Evolutionary conservation across 2,113 vertebrate species (phyloP).

Genomic region (Pelodiscus sinensis): DNA sequence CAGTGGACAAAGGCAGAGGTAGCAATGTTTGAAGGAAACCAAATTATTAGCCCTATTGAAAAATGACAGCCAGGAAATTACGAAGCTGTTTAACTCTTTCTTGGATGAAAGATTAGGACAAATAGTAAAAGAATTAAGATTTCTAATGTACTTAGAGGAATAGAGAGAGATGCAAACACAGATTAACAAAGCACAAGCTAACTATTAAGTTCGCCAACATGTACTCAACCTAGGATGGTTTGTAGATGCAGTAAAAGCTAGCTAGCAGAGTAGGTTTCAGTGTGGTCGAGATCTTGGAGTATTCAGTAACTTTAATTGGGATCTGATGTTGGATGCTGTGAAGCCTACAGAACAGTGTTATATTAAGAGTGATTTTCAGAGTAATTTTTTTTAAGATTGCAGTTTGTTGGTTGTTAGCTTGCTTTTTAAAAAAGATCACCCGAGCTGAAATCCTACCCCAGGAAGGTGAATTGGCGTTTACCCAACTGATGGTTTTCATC

Average conservation of each 20-base stretch:
- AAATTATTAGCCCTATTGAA: neutral
- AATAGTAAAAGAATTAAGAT: neutral
- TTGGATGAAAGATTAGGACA: neutral
- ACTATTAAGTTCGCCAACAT: neutral
- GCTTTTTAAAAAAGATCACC: accelerated
- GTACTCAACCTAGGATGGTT: neutral
- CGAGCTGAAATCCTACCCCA: accelerated
- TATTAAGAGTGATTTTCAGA: neutral
- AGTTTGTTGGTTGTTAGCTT: neutral
- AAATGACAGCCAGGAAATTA: neutral
- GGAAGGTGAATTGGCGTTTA: accelerated
- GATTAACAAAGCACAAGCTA: neutral
- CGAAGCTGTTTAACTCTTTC: neutral
- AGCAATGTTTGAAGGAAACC: neutral
- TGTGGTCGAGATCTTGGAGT: accelerated
- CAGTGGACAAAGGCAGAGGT: neutral
- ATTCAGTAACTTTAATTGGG: neutral
- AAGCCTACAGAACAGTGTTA: neutral
- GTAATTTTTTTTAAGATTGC: neutral
- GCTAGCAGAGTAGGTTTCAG: neutral
- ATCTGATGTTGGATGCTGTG: neutral
- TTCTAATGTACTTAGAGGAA: neutral
- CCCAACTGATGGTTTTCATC: neutral
- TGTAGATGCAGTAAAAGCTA: neutral
- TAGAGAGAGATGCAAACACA: neutral